Conservation (phyloP, 64 coral and sea anemone genomes). For the Catalaphyllia jardinei region DNA sequence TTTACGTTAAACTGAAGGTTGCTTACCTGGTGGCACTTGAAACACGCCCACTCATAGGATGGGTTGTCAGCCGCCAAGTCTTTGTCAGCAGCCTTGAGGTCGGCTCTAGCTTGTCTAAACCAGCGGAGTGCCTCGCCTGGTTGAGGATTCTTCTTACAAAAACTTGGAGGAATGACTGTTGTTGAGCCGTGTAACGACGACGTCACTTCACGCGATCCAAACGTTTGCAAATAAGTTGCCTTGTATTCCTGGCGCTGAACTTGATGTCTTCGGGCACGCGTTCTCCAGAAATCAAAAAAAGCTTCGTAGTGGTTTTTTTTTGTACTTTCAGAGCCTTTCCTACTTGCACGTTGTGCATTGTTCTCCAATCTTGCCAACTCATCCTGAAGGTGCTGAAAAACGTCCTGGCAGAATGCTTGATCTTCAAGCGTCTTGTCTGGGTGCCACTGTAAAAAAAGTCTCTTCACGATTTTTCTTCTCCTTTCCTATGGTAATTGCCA, state of each 20-base stretch:
- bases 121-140: constrained; percentile 70
- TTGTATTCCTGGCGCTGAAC: constrained; percentile 1
- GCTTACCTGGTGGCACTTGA: not conserved
- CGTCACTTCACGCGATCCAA: not conserved
- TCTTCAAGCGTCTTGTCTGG: constrained; percentile 73
- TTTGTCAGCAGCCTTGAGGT: constrained; percentile 51
- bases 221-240: not conserved
- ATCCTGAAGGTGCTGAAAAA: constrained; percentile 64
- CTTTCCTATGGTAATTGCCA: constrained; percentile 60
- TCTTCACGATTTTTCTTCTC: constrained; percentile 62
- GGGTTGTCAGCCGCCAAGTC: constrained; percentile 12
- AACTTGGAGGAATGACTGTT: constrained; percentile 22
- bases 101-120: constrained; percentile 69
- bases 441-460: constrained; percentile 73
- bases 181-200: not conserved
- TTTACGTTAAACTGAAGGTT: not conserved
- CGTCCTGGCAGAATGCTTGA: constrained; percentile 58
- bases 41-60: constrained; percentile 77
- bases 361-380: constrained; percentile 54
- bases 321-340: too few relatives aligned
- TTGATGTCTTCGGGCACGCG: constrained; percentile 37
- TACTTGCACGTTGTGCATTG: not conserved
- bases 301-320: too few relatives aligned
- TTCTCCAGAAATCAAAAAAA: too few relatives aligned
- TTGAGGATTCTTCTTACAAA: constrained; percentile 67